Conservation (phyloP, 2,797 vertebrate species). For the Jordanella pulchra region DNA sequence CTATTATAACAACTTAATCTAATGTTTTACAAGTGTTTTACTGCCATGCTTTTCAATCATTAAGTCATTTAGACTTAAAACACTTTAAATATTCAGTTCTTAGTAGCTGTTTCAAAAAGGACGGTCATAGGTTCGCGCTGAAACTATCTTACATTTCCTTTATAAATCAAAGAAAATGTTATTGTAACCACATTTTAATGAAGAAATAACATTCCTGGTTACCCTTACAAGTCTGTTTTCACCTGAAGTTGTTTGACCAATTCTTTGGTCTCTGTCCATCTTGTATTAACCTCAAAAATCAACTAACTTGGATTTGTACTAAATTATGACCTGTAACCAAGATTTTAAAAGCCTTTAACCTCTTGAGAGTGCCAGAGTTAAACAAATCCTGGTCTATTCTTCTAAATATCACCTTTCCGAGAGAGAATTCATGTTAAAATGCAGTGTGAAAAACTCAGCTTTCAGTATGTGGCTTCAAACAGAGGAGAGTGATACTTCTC, state of each 20-base stretch:
- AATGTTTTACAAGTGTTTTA: background rate
- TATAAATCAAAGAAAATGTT: background rate
- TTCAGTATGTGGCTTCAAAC: conserved; percentile 12
- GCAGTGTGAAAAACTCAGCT: conserved; percentile 8
- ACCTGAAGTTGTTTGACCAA: background rate
- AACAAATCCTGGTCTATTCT: background rate
- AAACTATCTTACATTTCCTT: background rate
- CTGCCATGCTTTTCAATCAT: background rate
- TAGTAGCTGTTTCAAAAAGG: no score
- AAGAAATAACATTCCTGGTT: background rate
- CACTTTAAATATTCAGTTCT: no score
- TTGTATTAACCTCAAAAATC: background rate
- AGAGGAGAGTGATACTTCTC: conserved; percentile 6
- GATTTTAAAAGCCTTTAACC: background rate
- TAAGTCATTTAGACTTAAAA: no score
- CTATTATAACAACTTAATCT: background rate
- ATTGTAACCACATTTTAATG: background rate
- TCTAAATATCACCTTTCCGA: conserved; percentile 5
- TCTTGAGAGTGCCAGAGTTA: background rate
- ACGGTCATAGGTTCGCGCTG: no score
- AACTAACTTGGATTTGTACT: background rate
- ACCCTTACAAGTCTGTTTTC: no score
- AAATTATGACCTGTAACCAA: background rate
- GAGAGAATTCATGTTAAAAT: background rate
- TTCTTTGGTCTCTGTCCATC: no score